Base-by-base conservation (phyloP, 2,888 invertebrate species). In the Drosophila putrida region DNA sequence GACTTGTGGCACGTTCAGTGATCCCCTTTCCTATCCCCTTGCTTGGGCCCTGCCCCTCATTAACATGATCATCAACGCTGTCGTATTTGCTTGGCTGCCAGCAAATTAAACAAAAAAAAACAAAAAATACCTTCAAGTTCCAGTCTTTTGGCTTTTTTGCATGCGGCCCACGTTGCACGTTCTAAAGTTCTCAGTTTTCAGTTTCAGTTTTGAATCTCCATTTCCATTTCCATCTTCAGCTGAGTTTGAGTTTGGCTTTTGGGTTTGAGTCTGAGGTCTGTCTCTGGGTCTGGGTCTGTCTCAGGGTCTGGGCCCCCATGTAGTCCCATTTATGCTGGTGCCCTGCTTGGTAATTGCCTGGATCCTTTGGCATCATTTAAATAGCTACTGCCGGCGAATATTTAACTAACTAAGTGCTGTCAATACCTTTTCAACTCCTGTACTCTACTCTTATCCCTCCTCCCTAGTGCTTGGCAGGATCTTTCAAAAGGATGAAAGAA, bases 51-150 rank as follows among this genome's bases (percentile, higher is more conserved):
- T 65, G 83, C 81, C 89, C 89, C 84, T 88, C 89, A 88, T 88
- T 88, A 88, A 88, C 84, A 88, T 86, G 89, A 84, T 87, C 84
- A 88, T 83, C 84, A 85, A 87, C 84, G 89, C 89, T 86, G 84
- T 84, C 87, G 87, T 84, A 88, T 86, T 84, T 88, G 81, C 89
- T 84, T 84, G 81, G 79, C 79, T 47, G 61, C 78, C 79, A 76
- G 89, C 79, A 81, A 88, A 84, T 84, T 84, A 78, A 88, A 86
- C 5, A 8, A 4, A 31, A 4, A 4, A 31, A 31, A 31, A 31
- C 1, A 31, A 31, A 31, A 31, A 31, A 6, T 1, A 66, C 63
- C 43, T 27, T 43, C 43, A 43, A 38, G 28, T 55, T 33, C 2
- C 43, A 55, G 55, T 38, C 31, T 41, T 25, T 36, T 39, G 20